Conservation (phyloP, 2,888 invertebrate species). For the Amphipoea oculea region DNA sequence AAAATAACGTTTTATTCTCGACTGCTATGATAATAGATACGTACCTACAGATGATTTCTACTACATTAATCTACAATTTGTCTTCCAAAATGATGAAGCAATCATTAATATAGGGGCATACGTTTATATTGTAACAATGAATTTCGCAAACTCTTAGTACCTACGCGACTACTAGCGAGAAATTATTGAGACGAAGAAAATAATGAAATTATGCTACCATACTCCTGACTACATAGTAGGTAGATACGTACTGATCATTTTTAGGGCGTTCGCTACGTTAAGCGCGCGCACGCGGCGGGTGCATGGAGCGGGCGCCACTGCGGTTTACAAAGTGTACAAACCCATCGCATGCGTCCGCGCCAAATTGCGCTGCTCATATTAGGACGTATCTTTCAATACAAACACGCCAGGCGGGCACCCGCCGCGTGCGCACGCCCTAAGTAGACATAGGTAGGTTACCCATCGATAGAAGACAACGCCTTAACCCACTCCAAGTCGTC, state of each 20-base stretch:
- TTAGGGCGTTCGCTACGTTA: too few species aligned
- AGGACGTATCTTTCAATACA: too few species aligned
- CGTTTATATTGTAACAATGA: background rate
- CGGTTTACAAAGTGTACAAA: too few species aligned
- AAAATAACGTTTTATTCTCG: background rate
- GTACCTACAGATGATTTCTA: background rate
- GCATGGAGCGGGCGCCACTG: too few species aligned
- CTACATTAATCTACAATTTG: background rate
- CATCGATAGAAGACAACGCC: conserved; percentile 78
- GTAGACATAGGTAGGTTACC: conserved; percentile 8
- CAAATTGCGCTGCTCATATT: too few species aligned
- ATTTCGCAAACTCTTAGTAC: too few species aligned
- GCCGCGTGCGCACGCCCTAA: too few species aligned
- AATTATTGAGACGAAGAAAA: background rate
- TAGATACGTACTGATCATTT: background rate
- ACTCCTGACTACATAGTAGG: background rate
- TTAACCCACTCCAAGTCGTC: conserved; percentile 85
- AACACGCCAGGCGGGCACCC: too few species aligned
- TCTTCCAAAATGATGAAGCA: background rate
- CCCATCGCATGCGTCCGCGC: too few species aligned
- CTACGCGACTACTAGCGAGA: background rate
- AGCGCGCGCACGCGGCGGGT: too few species aligned
- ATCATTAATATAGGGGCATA: background rate
- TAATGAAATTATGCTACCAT: background rate
- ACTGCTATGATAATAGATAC: background rate